These are phyloP conservation scores for Trachemys scripta DNA, from an alignment of 2,113 vertebrate species.

Conservation along the genomic window DNA sequence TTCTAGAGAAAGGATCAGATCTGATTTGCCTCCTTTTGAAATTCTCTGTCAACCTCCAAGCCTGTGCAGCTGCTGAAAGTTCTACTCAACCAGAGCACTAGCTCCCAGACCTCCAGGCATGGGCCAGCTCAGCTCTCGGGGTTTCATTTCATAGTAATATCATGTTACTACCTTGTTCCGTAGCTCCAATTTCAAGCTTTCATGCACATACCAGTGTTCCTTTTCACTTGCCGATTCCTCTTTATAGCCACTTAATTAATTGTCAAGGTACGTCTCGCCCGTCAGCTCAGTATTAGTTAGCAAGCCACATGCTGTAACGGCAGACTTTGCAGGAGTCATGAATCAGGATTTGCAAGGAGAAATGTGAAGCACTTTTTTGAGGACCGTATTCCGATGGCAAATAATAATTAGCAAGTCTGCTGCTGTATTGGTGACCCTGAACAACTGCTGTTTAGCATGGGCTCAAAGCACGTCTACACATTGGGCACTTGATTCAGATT, in stretches of 20 bases:
- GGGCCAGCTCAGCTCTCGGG: neutral
- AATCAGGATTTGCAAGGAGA: neutral
- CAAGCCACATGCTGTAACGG: neutral
- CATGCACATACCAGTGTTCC: neutral
- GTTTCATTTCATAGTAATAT: neutral
- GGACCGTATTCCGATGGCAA: accelerated
- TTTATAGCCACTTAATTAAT: conserved; percentile 20
- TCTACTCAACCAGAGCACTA: neutral
- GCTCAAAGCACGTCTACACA: neutral
- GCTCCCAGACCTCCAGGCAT: neutral
- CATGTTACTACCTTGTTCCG: neutral
- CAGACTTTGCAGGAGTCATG: neutral
- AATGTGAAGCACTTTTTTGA: accelerated
- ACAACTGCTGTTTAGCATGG: neutral
- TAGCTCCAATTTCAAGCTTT: conserved; percentile 21
- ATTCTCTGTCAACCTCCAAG: accelerated
- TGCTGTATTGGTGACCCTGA: neutral
- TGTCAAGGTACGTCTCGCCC: conserved; percentile 17
- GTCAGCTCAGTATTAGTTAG: neutral
- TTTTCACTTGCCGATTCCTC: conserved; percentile 4
- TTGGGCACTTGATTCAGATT: accelerated
- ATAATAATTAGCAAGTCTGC: accelerated
- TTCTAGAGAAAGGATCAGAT: neutral
- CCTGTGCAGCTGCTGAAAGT: neutral
- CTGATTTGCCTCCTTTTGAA: neutral